These are phyloP conservation scores for Scrobipalpa costella DNA, from an alignment of 2,888 invertebrate species.

Conservation along the genomic window DNA sequence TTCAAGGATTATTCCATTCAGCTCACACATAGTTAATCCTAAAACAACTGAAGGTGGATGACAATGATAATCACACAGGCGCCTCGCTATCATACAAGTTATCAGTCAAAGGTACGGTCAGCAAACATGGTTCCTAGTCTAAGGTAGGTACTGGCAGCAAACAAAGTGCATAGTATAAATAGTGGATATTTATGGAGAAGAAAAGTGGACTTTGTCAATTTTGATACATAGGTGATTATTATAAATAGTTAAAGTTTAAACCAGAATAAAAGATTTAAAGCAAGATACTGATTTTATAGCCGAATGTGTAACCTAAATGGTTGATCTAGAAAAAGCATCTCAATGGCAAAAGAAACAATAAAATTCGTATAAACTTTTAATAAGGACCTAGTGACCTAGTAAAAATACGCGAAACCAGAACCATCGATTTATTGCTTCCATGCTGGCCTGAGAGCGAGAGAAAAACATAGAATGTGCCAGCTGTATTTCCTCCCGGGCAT, in stretches of 20 bases:
- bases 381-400: too few species aligned
- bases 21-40: constrained; percentile 4
- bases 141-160: neutral
- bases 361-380: too few species aligned
- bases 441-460: too few species aligned
- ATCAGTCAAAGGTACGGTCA: constrained; percentile 74
- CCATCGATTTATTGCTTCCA: too few species aligned
- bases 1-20: constrained; percentile 14
- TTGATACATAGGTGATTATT: too few species aligned
- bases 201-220: neutral
- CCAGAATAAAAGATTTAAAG: neutral
- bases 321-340: too few species aligned
- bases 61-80: constrained; percentile 12
- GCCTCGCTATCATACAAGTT: constrained; percentile 40
- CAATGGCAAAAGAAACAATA: too few species aligned
- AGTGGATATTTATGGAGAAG: neutral
- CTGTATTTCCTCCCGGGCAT: too few species aligned
- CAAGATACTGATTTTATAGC: too few species aligned
- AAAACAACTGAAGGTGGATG: constrained; percentile 2
- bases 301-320: too few species aligned
- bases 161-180: neutral
- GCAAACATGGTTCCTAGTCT: constrained; percentile 49
- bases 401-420: too few species aligned
- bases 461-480: too few species aligned
- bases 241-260: neutral